Conservation (phyloP, 2,888 invertebrate genomes). For the Pecten maximus region DNA sequence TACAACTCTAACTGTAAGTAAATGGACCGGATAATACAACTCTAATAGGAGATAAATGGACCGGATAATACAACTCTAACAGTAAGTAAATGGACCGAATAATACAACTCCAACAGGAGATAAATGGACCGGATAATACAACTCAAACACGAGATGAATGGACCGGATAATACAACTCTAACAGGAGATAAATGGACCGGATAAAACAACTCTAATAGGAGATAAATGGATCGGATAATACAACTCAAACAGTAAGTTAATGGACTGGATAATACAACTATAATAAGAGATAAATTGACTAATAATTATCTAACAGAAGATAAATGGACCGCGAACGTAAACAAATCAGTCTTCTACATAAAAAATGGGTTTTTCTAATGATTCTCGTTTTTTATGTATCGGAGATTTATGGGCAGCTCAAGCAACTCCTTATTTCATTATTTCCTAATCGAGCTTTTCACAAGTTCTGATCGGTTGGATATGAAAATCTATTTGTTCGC, state of each 20-base stretch:
- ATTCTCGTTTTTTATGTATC: neutral
- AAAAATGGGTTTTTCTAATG: neutral
- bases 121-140: neutral
- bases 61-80: neutral
- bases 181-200: neutral
- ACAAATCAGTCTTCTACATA: neutral
- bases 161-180: neutral
- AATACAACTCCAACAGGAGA: neutral
- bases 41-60: neutral
- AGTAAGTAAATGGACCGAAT: too few relatives aligned
- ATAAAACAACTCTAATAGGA: too few relatives aligned
- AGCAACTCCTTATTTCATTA: conserved; percentile 27
- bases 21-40: neutral
- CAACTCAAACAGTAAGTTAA: neutral
- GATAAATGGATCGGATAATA: too few relatives aligned
- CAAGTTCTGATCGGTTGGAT: neutral
- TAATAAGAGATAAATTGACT: too few relatives aligned
- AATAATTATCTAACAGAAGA: too few relatives aligned
- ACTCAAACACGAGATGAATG: too few relatives aligned
- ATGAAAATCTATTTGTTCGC: conserved; percentile 27
- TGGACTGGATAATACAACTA: neutral
- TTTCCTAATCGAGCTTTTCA: neutral
- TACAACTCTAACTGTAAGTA: too few relatives aligned
- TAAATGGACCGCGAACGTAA: too few relatives aligned
- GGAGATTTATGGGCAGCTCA: too few relatives aligned